Percentiles rank a stretch among this genome's conserved stretches.
phyloP scores from a whole-genome alignment of 2,888 invertebrate species.

The Noctua comes region DNA sequence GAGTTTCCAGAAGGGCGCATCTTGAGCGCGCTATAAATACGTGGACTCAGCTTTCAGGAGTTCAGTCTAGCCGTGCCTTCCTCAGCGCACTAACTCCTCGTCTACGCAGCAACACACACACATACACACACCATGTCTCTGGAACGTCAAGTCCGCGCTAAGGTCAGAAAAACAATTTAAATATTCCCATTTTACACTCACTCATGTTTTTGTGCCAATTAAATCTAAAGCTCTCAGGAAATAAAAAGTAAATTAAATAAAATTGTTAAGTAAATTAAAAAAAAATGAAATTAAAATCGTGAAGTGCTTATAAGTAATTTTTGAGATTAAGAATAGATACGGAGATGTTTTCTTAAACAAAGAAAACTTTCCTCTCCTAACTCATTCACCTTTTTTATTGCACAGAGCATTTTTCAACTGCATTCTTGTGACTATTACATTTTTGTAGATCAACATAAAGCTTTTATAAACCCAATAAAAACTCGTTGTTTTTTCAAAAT shows the following conservation, averaged over 20 bases:
- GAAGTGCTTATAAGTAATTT: background rate
- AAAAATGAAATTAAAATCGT: background rate
- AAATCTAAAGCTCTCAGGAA: too few relatives aligned
- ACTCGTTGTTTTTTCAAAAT: background rate
- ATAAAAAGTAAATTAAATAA: conserved; percentile 2
- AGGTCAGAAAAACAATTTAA: conserved; percentile 90
- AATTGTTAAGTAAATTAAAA: too few relatives aligned
- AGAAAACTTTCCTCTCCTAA: background rate
- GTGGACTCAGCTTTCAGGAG: conserved; percentile 83
- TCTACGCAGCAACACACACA: conserved; percentile 74
- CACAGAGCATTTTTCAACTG: background rate
- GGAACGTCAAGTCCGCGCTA: conserved; percentile 97
- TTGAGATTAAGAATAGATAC: background rate
- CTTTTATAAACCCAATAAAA: background rate
- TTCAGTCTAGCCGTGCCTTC: conserved; percentile 87
- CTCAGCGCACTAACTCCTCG: conserved; percentile 79
- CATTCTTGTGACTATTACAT: background rate
- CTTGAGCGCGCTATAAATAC: conserved; percentile 87
- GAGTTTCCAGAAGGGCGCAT: conserved; percentile 89
- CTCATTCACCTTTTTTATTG: background rate
- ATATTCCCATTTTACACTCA: conserved; percentile 33
- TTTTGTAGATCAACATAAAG: background rate
- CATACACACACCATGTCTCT: conserved; percentile 93
- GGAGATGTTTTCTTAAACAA: background rate
- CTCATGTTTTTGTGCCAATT: too few relatives aligned